Evolutionary conservation across 2,113 vertebrate genomes (phyloP), one percentile per base, ranked within the genome.

Genomic region (Equus przewalskii): DNA sequence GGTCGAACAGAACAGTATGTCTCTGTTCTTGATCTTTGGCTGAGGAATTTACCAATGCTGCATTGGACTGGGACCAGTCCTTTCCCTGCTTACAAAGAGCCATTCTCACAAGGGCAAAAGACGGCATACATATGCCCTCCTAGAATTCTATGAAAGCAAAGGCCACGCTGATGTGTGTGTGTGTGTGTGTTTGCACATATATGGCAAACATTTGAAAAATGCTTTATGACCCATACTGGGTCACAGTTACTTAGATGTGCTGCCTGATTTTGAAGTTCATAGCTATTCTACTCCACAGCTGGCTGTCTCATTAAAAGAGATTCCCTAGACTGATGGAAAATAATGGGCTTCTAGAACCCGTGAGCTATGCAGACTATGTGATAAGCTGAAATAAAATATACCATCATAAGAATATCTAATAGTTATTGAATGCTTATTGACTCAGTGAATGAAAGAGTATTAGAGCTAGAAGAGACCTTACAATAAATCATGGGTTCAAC

Each of bases 11-110:
- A 98, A 97, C 96, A 97, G 65, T 82, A 6, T 0, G 36, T 21
- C 18, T 16, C 65, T 97, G 89, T 97, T 94, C 36, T 65, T 92
- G n/a, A 46, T 60, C 51, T 94, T 70, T 78, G 46, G 76, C 84
- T 30, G 78, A 93, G 94, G 92, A 96, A 96, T 97, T 93, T 76
- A 72, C 89, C 78, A 93, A 5, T 21, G 76, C 49, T 58, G 79
- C 49, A 10, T 16, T 96, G 96, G 95, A 93, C 30, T 7, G 73
- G 33, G 49, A 78, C 96, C 94, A 96, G 41, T 73, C 79, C 86
- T 89, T 75, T 93, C 78, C 90, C 49, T 62, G 24, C n/a, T 84
- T 33, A 97, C 96, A 98, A 98, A 97, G 86, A 69, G 78, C 30
- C 64, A 93, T 97, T 97, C 86, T 97, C 62, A 62, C 64, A 80